A percentile compares a stretch with the other conserved stretches of the same genome.
These are phyloP conservation scores for Gallinago jamesoni DNA, from an alignment of 2,113 vertebrate species.

Conservation along the genomic window DNA sequence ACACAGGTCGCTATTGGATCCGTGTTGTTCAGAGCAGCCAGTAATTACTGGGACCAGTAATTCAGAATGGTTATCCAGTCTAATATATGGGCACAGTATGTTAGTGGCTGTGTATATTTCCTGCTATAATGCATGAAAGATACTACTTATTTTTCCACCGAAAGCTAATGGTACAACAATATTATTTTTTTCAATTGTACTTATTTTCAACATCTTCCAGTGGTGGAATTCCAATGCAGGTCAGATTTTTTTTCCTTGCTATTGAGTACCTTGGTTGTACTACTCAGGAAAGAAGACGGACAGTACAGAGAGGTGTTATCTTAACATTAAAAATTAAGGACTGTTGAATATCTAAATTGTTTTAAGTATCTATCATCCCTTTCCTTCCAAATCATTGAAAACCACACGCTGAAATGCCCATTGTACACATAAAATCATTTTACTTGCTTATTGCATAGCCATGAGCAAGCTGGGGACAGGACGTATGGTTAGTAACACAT, in stretches of 20 bases:
- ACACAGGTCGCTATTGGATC: fast-evolving
- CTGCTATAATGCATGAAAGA: fast-evolving
- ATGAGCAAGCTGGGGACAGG: neutral
- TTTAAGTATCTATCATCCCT: neutral
- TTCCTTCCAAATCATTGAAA: neutral
- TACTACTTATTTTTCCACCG: neutral
- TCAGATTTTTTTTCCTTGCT: neutral
- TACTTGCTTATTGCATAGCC: neutral
- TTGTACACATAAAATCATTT: neutral
- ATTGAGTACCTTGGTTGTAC: neutral
- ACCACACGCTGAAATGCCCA: neutral
- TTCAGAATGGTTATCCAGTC: fast-evolving
- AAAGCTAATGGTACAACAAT: fast-evolving
- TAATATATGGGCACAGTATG: fast-evolving
- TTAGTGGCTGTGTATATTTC: neutral
- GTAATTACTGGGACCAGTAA: neutral
- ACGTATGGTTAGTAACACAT: neutral
- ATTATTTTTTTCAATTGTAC: no score
- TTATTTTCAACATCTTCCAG: neutral
- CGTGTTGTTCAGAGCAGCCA: fast-evolving
- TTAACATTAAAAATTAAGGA: neutral
- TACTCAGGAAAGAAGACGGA: neutral
- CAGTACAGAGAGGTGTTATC: neutral
- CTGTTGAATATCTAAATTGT: neutral
- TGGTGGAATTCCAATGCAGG: neutral